phyloP scores from a whole-genome alignment of 2,113 vertebrate species.

The Cromileptes altivelis region DNA sequence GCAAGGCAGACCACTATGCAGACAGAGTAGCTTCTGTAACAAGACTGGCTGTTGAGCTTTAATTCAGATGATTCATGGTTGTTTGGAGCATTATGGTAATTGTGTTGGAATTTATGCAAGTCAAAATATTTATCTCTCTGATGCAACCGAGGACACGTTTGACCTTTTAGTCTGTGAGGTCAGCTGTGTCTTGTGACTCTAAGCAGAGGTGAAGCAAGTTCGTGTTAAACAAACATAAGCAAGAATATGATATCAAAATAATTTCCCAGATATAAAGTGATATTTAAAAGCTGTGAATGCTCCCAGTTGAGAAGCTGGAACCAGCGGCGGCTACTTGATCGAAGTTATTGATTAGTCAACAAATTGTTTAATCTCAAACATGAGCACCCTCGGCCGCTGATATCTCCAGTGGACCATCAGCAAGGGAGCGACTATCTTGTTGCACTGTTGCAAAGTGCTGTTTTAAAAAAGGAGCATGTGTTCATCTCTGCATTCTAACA shows the following conservation, averaged over 20 bases:
- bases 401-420: not conserved
- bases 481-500: not conserved
- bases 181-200: not conserved
- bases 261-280: not conserved
- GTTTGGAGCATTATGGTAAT: not conserved
- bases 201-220: not conserved
- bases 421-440: not conserved
- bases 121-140: not conserved
- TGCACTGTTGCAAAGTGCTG: not conserved
- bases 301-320: not conserved
- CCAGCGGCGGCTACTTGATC: not conserved
- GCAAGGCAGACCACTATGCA: constrained; percentile 1
- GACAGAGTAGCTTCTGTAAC: not conserved
- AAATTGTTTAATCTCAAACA: not conserved
- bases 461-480: not conserved
- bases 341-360: not conserved
- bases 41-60: not conserved
- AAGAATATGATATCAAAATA: not conserved
- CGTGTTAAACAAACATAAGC: not conserved
- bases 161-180: not conserved
- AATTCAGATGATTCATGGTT: not conserved
- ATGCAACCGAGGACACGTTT: not conserved
- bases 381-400: not conserved
- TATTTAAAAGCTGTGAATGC: not conserved
- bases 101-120: not conserved